Conservation (phyloP, 1,140 invertebrate species). For the Drosophila leontia region DNA sequence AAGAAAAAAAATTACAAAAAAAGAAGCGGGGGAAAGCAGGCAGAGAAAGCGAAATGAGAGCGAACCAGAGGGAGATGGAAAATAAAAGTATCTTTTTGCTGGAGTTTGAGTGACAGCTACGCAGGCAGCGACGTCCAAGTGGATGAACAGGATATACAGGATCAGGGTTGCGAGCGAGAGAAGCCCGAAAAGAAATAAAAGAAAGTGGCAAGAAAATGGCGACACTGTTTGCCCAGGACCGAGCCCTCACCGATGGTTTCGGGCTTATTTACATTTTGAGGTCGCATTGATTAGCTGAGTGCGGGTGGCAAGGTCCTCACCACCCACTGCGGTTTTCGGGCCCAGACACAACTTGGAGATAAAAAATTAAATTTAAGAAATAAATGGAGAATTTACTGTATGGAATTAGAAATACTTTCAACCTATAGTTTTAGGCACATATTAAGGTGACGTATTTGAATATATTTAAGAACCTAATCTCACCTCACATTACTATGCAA, state of each 20-base stretch:
- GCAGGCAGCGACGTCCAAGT: constrained; percentile 49
- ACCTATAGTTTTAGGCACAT: too few species aligned
- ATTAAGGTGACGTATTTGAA: too few species aligned
- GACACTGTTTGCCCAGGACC: constrained; percentile 67
- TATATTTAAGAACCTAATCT: background rate
- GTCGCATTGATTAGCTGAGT: constrained; percentile 82
- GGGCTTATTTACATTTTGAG: constrained; percentile 79
- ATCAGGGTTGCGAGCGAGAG: constrained; percentile 40
- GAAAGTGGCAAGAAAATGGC: constrained; percentile 72
- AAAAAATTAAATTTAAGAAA: constrained; percentile 69
- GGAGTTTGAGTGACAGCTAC: constrained; percentile 72
- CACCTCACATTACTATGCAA: background rate
- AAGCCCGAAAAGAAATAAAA: constrained; percentile 42
- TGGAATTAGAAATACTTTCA: background rate
- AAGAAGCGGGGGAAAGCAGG: constrained; percentile 58
- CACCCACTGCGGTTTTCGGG: constrained; percentile 1
- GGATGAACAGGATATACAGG: constrained; percentile 53
- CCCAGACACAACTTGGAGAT: constrained; percentile 49
- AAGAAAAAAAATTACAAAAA: constrained; percentile 41
- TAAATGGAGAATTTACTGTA: background rate
- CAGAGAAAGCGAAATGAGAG: constrained; percentile 76
- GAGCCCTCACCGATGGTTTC: constrained; percentile 42
- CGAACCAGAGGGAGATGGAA: constrained; percentile 40
- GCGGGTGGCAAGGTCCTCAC: constrained; percentile 43
- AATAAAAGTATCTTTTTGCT: constrained; percentile 81